phyloP scores from a whole-genome alignment of 2,888 invertebrate species.

The Syrphus vitripennis region DNA sequence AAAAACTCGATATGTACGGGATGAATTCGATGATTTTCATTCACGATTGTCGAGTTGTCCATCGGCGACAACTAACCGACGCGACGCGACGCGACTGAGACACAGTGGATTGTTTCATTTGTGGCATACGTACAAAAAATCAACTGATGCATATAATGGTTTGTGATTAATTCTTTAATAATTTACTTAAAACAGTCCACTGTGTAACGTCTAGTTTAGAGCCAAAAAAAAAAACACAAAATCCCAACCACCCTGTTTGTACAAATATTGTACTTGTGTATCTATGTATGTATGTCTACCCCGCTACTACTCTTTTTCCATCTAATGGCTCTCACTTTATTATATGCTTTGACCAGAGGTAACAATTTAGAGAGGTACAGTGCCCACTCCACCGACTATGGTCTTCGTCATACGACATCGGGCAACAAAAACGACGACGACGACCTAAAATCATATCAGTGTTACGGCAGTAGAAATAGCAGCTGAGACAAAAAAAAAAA shows the following conservation, averaged over 20 bases:
- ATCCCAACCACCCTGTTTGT: slow-evolving; percentile 29
- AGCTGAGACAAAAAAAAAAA: slow-evolving; percentile 12
- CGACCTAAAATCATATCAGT: slow-evolving; percentile 67
- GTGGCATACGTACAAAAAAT: neutral
- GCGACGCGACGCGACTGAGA: neutral
- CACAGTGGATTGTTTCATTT: neutral
- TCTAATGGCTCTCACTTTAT: slow-evolving; percentile 60
- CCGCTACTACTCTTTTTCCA: slow-evolving; percentile 4
- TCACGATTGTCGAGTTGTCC: slow-evolving; percentile 52
- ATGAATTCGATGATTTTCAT: slow-evolving; percentile 60
- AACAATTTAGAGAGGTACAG: slow-evolving; percentile 62
- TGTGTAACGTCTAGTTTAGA: neutral
- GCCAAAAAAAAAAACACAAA: slow-evolving; percentile 41
- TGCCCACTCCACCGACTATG: slow-evolving; percentile 63
- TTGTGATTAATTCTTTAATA: neutral
- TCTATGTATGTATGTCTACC: too few species aligned
- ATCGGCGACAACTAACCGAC: slow-evolving; percentile 18
- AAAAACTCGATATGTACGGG: slow-evolving; percentile 24
- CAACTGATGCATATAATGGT: neutral
- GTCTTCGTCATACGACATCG: slow-evolving; percentile 57
- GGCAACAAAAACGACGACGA: slow-evolving; percentile 31
- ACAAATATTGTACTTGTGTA: neutral
- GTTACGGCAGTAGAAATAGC: slow-evolving; percentile 34
- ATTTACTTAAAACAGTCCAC: neutral
- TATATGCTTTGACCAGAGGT: slow-evolving; percentile 54